Percentiles rank a stretch among this genome's conserved stretches.
Conservation (phyloP, 2,113 vertebrate species). For the Campylomormyrus numenius region DNA sequence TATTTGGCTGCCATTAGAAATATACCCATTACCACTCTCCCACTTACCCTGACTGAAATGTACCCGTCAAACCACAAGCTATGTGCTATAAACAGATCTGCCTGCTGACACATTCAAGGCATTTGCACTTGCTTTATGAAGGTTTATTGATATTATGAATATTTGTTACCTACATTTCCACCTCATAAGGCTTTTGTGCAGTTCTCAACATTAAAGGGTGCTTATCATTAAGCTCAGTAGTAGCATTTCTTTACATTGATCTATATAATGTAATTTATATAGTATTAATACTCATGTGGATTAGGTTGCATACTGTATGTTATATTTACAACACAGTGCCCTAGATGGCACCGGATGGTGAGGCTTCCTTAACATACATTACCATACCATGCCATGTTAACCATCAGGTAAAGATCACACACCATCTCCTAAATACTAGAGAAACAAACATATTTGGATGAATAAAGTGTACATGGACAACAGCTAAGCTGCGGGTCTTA, state of each 20-base stretch:
- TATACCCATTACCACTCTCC: not conserved
- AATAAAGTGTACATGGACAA: not conserved
- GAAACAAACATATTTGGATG: not conserved
- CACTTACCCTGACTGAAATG: not conserved
- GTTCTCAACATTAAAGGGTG: no score
- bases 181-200: no score
- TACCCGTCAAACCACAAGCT: not conserved
- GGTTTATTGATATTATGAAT: not conserved
- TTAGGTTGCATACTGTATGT: not conserved
- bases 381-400: not conserved
- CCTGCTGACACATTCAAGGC: not conserved
- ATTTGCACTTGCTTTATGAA: not conserved
- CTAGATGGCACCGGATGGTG: not conserved
- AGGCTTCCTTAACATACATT: not conserved
- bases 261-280: not conserved
- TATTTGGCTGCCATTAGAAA: not conserved
- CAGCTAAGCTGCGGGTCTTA: not conserved
- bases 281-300: not conserved
- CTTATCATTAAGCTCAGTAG: not conserved
- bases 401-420: not conserved
- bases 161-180: not conserved
- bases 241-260: not conserved
- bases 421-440: not conserved
- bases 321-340: not conserved
- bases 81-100: not conserved